Conservation (phyloP, 2,888 invertebrate genomes). For the Fragum whitleyi region DNA sequence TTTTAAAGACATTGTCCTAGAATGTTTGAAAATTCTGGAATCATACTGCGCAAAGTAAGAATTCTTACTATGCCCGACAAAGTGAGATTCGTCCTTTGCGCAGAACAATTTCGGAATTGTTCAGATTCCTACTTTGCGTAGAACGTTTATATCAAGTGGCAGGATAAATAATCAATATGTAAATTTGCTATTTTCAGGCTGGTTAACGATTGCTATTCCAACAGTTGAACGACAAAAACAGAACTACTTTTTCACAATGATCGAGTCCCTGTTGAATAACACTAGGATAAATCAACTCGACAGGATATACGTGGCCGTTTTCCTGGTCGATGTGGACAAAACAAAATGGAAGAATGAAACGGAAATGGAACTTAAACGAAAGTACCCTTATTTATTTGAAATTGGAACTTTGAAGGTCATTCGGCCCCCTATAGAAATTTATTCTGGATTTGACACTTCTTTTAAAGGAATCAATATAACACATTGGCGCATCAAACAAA, state of each 20-base stretch:
- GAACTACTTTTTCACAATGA: conserved; percentile 83
- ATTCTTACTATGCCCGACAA: no score
- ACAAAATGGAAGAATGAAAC: conserved; percentile 66
- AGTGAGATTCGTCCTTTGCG: no score
- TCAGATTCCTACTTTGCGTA: no score
- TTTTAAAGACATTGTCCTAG: no score
- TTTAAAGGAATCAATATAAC: conserved; percentile 79
- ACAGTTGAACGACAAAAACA: conserved; percentile 83
- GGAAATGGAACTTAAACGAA: conserved; percentile 58
- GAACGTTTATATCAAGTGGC: no score
- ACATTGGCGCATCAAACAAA: conserved; percentile 85
- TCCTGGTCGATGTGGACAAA: conserved; percentile 84
- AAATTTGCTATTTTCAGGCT: conserved; percentile 79
- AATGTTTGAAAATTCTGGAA: no score
- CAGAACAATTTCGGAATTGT: no score
- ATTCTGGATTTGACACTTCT: conserved; percentile 61
- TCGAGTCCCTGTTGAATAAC: conserved; percentile 82
- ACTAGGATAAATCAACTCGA: conserved; percentile 78
- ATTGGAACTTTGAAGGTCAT: conserved; percentile 83
- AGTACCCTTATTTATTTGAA: conserved; percentile 59
- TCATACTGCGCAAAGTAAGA: no score
- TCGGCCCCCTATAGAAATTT: conserved; percentile 73
- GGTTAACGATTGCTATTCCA: conserved; percentile 85
- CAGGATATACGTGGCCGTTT: conserved; percentile 83
- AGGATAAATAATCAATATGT: no score